Evolutionary conservation across 2,888 invertebrate genomes (phyloP).

Genomic region (Cantharis flavilabris): DNA sequence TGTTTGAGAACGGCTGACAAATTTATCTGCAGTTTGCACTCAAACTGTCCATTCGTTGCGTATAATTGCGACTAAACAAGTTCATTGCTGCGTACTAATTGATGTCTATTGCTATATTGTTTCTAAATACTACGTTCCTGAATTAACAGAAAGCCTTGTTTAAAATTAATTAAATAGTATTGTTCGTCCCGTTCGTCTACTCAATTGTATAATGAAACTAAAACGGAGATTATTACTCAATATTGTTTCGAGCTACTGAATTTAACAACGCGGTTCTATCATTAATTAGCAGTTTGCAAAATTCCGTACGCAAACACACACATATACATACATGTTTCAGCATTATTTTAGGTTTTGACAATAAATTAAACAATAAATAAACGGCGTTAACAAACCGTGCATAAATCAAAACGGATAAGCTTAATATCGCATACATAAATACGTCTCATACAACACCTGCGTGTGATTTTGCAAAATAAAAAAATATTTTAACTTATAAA

Average conservation of each 20-base stretch:
- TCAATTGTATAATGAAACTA: slow-evolving; percentile 30
- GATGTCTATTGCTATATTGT: slow-evolving; percentile 56
- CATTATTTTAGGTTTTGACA: slow-evolving; percentile 28
- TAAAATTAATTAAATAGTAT: slow-evolving; percentile 51
- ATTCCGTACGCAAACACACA: slow-evolving; percentile 22
- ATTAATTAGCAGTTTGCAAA: slow-evolving; percentile 28
- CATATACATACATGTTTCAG: slow-evolving; percentile 19
- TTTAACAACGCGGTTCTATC: slow-evolving; percentile 27
- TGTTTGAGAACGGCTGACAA: slow-evolving; percentile 28
- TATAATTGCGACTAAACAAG: slow-evolving; percentile 57
- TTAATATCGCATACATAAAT: slow-evolving; percentile 31
- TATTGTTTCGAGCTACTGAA: slow-evolving; percentile 28
- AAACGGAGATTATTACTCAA: slow-evolving; percentile 26
- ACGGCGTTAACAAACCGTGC: slow-evolving; percentile 40
- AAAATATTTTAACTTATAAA: slow-evolving; percentile 52
- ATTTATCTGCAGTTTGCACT: slow-evolving; percentile 53
- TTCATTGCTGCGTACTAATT: slow-evolving; percentile 57
- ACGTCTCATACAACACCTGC: slow-evolving; percentile 46
- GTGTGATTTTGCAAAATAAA: slow-evolving; percentile 48
- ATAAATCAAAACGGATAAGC: slow-evolving; percentile 44
- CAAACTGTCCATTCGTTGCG: slow-evolving; percentile 53
- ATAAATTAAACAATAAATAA: slow-evolving; percentile 42
- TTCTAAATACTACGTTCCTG: slow-evolving; percentile 48
- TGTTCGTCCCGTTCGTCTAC: slow-evolving; percentile 36
- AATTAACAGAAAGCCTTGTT: slow-evolving; percentile 42